Base-by-base conservation (phyloP, 2,797 vertebrate genomes). In the Tapirus indicus region DNA sequence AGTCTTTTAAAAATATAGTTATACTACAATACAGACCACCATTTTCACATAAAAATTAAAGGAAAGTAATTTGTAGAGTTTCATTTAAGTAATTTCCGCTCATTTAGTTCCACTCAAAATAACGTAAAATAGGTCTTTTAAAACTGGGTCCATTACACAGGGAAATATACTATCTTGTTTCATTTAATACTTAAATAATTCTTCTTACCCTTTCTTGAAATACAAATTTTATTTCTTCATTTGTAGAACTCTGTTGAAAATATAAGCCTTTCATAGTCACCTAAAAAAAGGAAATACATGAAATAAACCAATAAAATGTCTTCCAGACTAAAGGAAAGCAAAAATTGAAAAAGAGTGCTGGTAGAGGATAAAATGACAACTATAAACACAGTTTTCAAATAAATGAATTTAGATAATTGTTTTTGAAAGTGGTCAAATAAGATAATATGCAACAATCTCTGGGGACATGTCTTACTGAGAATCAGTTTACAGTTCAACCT, bases 221-320 rank as follows among this genome's bases (percentile, higher is more conserved):
- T 32, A 99, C 85, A 99, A 99, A 99, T 95, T 98, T 99, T 83
- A 99, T 98, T 95, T 99, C 99, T 94, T 98, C 99, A 91, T 98
- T 98, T 72, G 91, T 96, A 38, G 98, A 98, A 80, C 64, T 99
- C 78, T 98, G 98, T 96, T 99, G 98, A 97, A 99, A 99, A 97
- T 99, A 99, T 41, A 99, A 98, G n/a, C 99, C 99, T 98, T 99
- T 99, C 99, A 99, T 99, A 3, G 32, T 96, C 84, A 98, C 95
- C 99, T 99, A 97, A 54, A 97, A 21, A 23, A 32, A 60, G 47
- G 91, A 6, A 69, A 89, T 1, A 77, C 23, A 86, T 44, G 58
- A 86, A 77, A 78, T 54, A 71, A 72, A 54, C 25, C n/a, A 87
- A 75, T 11, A 69, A 82, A 88, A 54, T 49, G 18, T 91, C 25